phyloP scores from a whole-genome alignment of 2,888 invertebrate species.

The Aphidius colemani region DNA sequence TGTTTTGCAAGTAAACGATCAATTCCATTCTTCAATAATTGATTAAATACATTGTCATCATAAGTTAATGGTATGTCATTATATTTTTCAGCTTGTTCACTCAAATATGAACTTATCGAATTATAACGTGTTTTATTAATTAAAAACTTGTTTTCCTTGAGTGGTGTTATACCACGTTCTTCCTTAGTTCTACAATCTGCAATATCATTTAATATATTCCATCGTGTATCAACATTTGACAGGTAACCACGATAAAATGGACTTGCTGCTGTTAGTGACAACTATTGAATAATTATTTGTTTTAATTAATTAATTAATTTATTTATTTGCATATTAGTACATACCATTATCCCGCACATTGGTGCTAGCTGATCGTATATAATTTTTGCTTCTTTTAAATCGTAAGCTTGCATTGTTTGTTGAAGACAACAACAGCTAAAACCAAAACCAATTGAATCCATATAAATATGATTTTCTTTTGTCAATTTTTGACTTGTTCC shows the following conservation, averaged over 20 bases:
- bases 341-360: slow-evolving; percentile 92
- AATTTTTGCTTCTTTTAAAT: slow-evolving; percentile 91
- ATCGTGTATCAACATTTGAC: slow-evolving; percentile 94
- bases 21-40: slow-evolving; percentile 83
- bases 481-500: slow-evolving; percentile 68
- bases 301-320: not conserved
- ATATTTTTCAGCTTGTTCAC: slow-evolving; percentile 83
- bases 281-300: slow-evolving; percentile 60
- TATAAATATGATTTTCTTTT: slow-evolving; percentile 88
- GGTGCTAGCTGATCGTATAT: slow-evolving; percentile 97
- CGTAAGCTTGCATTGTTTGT: slow-evolving; percentile 94
- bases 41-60: slow-evolving; percentile 80
- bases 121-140: slow-evolving; percentile 95
- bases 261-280: slow-evolving; percentile 95
- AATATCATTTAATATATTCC: slow-evolving; percentile 94
- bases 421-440: slow-evolving; percentile 99
- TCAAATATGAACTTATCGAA: slow-evolving; percentile 95
- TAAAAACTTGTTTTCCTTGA: slow-evolving; percentile 75
- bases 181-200: slow-evolving; percentile 94
- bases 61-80: slow-evolving; percentile 92
- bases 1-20: slow-evolving; percentile 93
- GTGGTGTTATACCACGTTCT: slow-evolving; percentile 80
- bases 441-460: slow-evolving; percentile 99
- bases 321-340: slow-evolving; percentile 12
- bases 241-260: slow-evolving; percentile 92